phyloP scores from a whole-genome alignment of 2,888 invertebrate genomes.

The Mimas tiliae region DNA sequence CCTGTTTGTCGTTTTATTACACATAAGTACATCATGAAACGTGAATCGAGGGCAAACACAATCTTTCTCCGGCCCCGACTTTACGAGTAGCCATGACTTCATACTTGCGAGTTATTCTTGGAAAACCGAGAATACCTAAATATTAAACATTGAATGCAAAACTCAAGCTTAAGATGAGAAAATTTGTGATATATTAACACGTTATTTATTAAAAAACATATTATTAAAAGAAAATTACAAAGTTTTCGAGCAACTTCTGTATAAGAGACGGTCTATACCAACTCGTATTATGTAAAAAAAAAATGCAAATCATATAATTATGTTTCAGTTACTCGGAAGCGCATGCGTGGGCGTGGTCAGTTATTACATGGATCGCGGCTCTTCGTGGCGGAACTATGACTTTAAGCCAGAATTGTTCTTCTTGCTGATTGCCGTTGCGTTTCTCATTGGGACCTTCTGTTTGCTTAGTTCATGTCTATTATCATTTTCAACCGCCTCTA shows the following conservation, averaged over 20 bases:
- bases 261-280: too few relatives aligned
- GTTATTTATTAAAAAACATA: too few relatives aligned
- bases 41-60: constrained; percentile 29
- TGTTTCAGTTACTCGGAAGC: constrained; percentile 89
- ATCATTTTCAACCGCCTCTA: constrained; percentile 92
- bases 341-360: constrained; percentile 89
- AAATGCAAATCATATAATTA: not conserved
- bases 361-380: constrained; percentile 77
- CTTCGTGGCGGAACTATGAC: constrained; percentile 60
- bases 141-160: constrained; percentile 35
- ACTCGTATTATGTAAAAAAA: not conserved
- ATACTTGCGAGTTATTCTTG: constrained; percentile 52
- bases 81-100: constrained; percentile 53
- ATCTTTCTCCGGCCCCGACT: constrained; percentile 41
- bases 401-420: constrained; percentile 87
- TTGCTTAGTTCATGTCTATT: constrained; percentile 89
- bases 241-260: too few relatives aligned
- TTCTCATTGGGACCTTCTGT: constrained; percentile 91
- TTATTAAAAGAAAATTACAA: too few relatives aligned
- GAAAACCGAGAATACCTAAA: constrained; percentile 50
- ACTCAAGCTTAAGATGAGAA: constrained; percentile 4
- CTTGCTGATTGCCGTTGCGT: constrained; percentile 89
- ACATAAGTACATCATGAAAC: not conserved
- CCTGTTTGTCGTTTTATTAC: too few relatives aligned
- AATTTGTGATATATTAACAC: not conserved